A percentile compares a stretch with the other conserved stretches of the same genome.
These are phyloP conservation scores for Caerostris darwini DNA, from an alignment of 1,140 invertebrate genomes.

Conservation along the genomic window DNA sequence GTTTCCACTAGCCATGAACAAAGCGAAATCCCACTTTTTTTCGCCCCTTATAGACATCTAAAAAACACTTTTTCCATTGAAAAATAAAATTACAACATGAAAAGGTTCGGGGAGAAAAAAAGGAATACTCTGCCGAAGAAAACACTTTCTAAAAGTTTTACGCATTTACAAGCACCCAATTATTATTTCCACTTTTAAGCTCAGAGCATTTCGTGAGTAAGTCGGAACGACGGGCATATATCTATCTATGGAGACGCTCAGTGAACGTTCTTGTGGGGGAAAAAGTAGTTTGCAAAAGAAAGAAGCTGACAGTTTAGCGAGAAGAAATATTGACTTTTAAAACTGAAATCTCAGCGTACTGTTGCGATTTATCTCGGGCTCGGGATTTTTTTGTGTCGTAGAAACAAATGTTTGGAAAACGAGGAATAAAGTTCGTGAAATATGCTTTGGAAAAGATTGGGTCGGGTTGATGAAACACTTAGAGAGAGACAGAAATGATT, in stretches of 20 bases:
- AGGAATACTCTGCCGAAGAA: background rate
- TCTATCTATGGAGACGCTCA: background rate
- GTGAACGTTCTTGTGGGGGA: background rate
- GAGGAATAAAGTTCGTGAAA: background rate
- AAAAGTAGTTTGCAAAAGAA: slow-evolving; percentile 34
- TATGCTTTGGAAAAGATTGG: background rate
- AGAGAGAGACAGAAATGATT: background rate
- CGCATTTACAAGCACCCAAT: slow-evolving; percentile 11
- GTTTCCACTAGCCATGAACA: too few species aligned
- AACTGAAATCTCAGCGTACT: slow-evolving; percentile 33
- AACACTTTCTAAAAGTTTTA: background rate
- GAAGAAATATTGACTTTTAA: slow-evolving; percentile 54
- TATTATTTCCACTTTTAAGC: slow-evolving; percentile 37
- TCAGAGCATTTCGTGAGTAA: background rate
- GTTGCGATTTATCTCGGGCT: background rate
- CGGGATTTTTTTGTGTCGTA: background rate
- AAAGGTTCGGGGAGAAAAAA: background rate
- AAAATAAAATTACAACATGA: background rate
- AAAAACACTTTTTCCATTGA: background rate
- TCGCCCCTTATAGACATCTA: too few species aligned
- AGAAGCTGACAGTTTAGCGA: background rate
- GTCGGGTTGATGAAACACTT: background rate
- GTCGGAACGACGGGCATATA: background rate
- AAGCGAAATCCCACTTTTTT: too few species aligned
- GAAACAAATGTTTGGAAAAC: background rate